These are phyloP conservation scores for Kryphioiulus occultus DNA, from an alignment of 2,888 invertebrate species.

Conservation along the genomic window DNA sequence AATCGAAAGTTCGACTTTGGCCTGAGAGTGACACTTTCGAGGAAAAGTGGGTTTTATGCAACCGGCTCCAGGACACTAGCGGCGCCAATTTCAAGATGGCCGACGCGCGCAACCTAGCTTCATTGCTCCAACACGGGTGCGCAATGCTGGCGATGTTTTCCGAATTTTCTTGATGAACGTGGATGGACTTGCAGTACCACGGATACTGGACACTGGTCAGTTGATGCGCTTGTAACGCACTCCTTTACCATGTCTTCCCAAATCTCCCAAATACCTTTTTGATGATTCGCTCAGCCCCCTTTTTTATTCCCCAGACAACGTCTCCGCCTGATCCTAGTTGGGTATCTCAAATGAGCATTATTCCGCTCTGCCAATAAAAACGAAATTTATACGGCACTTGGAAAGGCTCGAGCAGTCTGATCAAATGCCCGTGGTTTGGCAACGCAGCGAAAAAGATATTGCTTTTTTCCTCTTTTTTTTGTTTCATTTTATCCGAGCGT, in stretches of 20 bases:
- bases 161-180: neutral
- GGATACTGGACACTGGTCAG: neutral
- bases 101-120: no score
- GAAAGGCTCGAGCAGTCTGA: neutral
- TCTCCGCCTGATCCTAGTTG: neutral
- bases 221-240: neutral
- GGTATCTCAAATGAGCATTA: neutral
- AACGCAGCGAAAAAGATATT: neutral
- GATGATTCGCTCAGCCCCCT: neutral
- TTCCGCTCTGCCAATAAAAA: neutral
- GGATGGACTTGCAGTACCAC: neutral
- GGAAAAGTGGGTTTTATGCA: no score
- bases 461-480: neutral
- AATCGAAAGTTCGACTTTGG: no score
- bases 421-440: neutral
- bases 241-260: neutral
- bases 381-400: neutral
- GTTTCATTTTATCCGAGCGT: neutral
- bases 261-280: neutral
- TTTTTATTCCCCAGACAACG: neutral
- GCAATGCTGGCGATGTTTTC: no score
- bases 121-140: no score
- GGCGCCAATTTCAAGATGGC: no score
- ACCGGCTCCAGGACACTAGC: no score
- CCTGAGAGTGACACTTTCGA: no score